Conservation (phyloP, 2,797 vertebrate genomes). For the Calcarius lapponicus region DNA sequence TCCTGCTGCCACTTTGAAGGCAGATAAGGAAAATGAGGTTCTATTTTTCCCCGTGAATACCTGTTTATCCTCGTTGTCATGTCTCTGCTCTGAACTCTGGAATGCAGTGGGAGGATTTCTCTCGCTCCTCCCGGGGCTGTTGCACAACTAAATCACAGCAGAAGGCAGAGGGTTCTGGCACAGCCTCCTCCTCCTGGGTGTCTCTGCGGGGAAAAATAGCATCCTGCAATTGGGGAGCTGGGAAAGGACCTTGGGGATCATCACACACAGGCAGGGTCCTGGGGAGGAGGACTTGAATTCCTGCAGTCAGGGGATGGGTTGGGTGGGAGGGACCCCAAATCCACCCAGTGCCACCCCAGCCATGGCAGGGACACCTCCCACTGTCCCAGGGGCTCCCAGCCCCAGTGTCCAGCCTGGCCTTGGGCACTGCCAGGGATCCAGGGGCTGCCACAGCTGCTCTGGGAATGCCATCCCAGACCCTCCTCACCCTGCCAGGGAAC, state of each 20-base stretch:
- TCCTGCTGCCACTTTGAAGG: not conserved
- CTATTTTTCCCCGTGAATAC: not conserved
- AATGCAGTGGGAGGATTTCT: not conserved
- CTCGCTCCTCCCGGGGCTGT: not conserved
- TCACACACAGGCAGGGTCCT: not conserved
- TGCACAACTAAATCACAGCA: not conserved
- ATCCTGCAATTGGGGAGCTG: accelerated
- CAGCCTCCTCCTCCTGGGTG: not conserved
- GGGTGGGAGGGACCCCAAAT: accelerated
- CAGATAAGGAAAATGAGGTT: not conserved
- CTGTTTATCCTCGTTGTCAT: not conserved
- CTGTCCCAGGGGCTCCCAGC: not conserved
- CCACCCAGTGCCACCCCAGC: accelerated
- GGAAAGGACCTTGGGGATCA: not conserved
- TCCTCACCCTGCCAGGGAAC: not conserved
- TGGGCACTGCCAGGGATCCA: not conserved
- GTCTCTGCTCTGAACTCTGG: not conserved
- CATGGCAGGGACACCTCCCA: not conserved
- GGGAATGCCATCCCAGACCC: too few species aligned
- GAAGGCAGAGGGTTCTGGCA: not conserved
- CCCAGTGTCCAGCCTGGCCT: not conserved
- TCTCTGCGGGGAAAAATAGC: not conserved
- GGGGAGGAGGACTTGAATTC: accelerated
- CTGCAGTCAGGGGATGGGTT: not conserved
- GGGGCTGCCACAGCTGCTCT: not conserved